Conservation (phyloP, 2,797 vertebrate genomes). For the Limnodromus scolopaceus region DNA sequence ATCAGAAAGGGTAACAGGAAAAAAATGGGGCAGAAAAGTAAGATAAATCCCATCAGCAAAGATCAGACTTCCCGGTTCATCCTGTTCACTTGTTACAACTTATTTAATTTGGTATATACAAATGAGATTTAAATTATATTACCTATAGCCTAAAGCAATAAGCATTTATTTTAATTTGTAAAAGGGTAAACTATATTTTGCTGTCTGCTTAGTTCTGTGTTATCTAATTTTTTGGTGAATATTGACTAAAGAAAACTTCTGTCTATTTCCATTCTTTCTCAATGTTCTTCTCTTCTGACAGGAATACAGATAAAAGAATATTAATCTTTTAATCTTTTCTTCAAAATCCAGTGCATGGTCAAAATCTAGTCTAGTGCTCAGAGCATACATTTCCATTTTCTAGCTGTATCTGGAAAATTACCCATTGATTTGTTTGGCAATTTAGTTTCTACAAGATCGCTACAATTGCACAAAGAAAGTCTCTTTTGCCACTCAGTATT, state of each 20-base stretch:
- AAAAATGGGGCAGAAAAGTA: constrained; percentile 23
- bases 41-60: background rate
- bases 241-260: constrained; percentile 16
- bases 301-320: background rate
- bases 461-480: background rate
- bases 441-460: background rate
- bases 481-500: background rate
- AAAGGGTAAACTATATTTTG: constrained; percentile 23
- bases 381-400: background rate
- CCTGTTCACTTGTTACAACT: constrained; percentile 26
- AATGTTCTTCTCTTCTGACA: background rate
- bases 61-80: background rate
- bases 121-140: constrained; percentile 64
- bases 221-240: constrained; percentile 43
- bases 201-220: background rate
- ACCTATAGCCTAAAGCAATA: constrained; percentile 31
- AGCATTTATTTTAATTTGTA: constrained; percentile 53
- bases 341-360: background rate
- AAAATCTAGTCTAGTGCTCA: background rate
- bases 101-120: constrained; percentile 59
- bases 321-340: background rate
- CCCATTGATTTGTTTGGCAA: background rate
- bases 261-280: background rate
- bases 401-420: background rate
- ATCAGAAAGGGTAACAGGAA: background rate